Base-by-base conservation (phyloP, 2,113 vertebrate species). In the Ophthalmolycus amberensis region DNA sequence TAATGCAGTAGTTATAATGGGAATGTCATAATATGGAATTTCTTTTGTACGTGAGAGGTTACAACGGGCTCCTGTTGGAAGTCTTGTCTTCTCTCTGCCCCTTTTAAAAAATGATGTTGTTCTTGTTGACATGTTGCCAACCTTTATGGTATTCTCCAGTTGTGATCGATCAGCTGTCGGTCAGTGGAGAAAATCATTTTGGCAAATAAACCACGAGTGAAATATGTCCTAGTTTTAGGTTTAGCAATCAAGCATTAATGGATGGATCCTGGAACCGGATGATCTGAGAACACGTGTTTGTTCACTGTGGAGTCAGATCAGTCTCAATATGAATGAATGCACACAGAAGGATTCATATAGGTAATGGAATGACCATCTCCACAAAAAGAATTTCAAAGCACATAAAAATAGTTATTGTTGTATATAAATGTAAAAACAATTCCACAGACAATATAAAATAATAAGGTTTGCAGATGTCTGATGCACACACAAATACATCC, bases 61-160 rank as follows among this genome's bases (percentile, higher is more conserved):
- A n/a, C 67, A 68, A 74, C 5, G 15, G 37, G 50, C 42, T 85
- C 46, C 34, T 27, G 20, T 70, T 62, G 77, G 46, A n/a, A 66
- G 40, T 34, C n/a, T 50, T 20, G 34, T 12, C 5, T 50, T 6
- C 10, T 27, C 50, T 71, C 0, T 16, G 1, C 7, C 22, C 48
- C 3, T 20, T 38, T 34, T 29, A 48, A 20, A 34, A 58, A 34
- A 71, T 70, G 2, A 48, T 50, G 52, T 54, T 27, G 2, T 15
- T 46, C 32, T 25, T 71, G 15, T 16, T 46, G 44, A 18, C 18
- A 50, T 9, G 7, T 22, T 20, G 20, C 20, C 20, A 52, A 1
- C 12, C 50, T 67, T 59, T 50, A 14, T 22, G 1, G 6, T 29
- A 58, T 77, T 54, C 6, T 69, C 18, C 25, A 20, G 22, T 8